A percentile compares a stretch with the other conserved stretches of the same genome.
These are phyloP conservation scores for Penaeus indicus DNA, from an alignment of 1,140 invertebrate genomes.

Conservation along the genomic window DNA sequence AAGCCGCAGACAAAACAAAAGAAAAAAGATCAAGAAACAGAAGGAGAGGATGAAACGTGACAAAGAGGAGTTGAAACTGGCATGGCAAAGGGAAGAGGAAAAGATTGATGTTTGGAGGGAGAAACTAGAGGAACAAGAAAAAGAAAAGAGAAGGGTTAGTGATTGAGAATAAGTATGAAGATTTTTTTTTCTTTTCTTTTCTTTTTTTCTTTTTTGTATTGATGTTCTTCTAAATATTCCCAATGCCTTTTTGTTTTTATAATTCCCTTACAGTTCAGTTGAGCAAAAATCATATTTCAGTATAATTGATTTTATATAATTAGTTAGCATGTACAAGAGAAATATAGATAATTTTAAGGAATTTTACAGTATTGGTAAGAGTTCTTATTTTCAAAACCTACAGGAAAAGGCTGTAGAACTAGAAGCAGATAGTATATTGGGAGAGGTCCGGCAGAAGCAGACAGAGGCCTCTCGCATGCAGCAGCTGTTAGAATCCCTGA, in stretches of 20 bases:
- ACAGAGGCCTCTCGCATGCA: slow-evolving; percentile 78
- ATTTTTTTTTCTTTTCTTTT: neutral
- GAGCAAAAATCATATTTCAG: neutral
- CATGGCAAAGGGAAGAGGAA: slow-evolving; percentile 71
- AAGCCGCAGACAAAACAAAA: slow-evolving; percentile 31
- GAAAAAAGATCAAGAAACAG: slow-evolving; percentile 37
- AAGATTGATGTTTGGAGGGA: slow-evolving; percentile 77
- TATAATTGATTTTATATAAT: neutral
- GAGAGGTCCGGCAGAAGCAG: slow-evolving; percentile 79
- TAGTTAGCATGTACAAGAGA: neutral
- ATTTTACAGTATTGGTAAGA: neutral
- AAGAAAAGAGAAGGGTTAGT: slow-evolving; percentile 75
- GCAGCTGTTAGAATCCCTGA: slow-evolving; percentile 75
- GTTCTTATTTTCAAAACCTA: slow-evolving; percentile 45
- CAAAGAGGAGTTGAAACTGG: slow-evolving; percentile 69
- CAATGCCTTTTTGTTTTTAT: neutral
- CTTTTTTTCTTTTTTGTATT: neutral
- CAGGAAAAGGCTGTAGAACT: slow-evolving; percentile 78
- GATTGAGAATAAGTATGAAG: neutral
- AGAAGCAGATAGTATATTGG: slow-evolving; percentile 79
- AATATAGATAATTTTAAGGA: neutral
- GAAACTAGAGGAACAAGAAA: slow-evolving; percentile 76
- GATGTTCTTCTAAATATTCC: neutral
- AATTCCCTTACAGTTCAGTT: neutral
- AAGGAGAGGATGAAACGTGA: slow-evolving; percentile 70